Base-by-base conservation (phyloP, 2,888 invertebrate genomes). In the Andrena bicolor region DNA sequence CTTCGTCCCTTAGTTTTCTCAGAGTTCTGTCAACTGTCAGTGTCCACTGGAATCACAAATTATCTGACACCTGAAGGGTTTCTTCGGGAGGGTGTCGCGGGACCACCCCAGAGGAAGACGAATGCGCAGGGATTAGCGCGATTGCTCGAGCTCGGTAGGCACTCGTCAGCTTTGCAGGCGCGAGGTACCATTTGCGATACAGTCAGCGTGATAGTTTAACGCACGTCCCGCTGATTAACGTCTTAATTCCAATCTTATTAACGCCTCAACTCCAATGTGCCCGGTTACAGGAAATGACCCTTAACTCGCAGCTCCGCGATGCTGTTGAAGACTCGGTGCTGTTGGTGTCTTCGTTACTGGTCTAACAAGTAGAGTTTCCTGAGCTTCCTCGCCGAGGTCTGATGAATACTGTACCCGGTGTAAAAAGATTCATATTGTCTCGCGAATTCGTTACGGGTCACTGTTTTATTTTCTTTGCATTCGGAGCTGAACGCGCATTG, bases 351-450 rank as follows among this genome's bases (percentile, higher is more conserved):
- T 41, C 41, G 41, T 41, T 41, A 41, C 41, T 16, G 41, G 41
- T 5, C 41, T 5, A 41, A 2, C 41, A 16, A 41, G 16, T 5
- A 4, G 41, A 41, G 1, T 13, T 41, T 4, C 5, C 20, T 20
- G 51, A 20, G 51, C 20, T n/a, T n/a, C 16, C 16, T 51, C 20
- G 7, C 0, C 7, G 4, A 41, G 58, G 49, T 2, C 16, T 28
- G 16, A 60, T n/a, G 64, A 60, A 74, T 61, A n/a, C n/a, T 16
- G 26, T 8, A 10, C 26, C 23, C 28, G 26, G 66, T 66, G 53
- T 63, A 51, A 53, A 60, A 66, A 60, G 66, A 6, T 41, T 13
- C 26, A 28, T 61, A 78, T 53, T 61, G 68, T 78, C 56, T 75
- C 63, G 23, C 10, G 61, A 63, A 76, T 32, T 41, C 23, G 63